Percentiles rank a stretch among this genome's conserved stretches.
These are phyloP conservation scores for Diachrysia chrysitis DNA, from an alignment of 2,888 invertebrate genomes.

Conservation along the genomic window DNA sequence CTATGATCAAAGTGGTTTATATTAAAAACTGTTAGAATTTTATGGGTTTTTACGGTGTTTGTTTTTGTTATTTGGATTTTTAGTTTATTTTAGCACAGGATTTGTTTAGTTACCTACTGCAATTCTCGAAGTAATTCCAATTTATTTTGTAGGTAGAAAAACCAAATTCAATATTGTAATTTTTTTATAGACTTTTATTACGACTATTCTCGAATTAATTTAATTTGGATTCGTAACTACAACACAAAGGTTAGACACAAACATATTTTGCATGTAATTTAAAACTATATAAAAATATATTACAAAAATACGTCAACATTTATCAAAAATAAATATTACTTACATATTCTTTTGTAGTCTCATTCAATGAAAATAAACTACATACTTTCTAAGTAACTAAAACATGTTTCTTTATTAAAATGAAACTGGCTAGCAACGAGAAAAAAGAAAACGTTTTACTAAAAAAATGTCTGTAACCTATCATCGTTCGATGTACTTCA, in stretches of 20 bases:
- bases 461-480: conserved; percentile 29
- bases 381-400: conserved; percentile 24
- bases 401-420: conserved; percentile 27
- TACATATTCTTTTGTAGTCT: not conserved
- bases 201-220: no score
- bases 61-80: conserved; percentile 27
- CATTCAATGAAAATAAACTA: conserved; percentile 19
- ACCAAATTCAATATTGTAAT: no score
- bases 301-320: no score
- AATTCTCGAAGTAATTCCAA: not conserved
- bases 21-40: conserved; percentile 40
- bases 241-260: no score
- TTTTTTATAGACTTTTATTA: no score
- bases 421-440: conserved; percentile 31
- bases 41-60: conserved; percentile 34
- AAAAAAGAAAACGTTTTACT: conserved; percentile 47
- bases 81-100: conserved; percentile 2
- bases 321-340: not conserved
- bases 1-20: conserved; percentile 49
- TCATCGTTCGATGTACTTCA: conserved; percentile 21
- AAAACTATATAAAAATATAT: no score
- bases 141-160: no score
- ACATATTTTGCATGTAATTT: no score
- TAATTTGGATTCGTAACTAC: no score
- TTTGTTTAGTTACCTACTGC: conserved; percentile 22